Evolutionary conservation across 2,113 vertebrate species (phyloP), one percentile per base, ranked within the genome.

Genomic region (Psophia crepitans): DNA sequence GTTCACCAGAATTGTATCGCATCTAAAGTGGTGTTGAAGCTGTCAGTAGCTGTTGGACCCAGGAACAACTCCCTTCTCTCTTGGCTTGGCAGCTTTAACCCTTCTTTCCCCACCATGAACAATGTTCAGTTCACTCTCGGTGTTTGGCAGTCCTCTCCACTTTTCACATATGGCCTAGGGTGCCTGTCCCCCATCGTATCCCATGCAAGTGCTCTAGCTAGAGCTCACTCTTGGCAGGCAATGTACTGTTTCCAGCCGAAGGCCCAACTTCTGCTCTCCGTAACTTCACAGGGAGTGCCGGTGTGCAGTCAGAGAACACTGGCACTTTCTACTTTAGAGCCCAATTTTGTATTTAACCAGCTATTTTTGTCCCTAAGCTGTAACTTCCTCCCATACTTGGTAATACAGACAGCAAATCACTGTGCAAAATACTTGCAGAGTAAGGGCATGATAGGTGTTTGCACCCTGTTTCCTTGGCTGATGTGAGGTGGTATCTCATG

Each of bases 311-410:
- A 91, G 84, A 75, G 63, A 80, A 22, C 57, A 41, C 2, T 76
- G 81, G 17, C 13, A 6, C 37, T 79, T 94, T 48, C 61, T 66
- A 6, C 19, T 57, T 83, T 43, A 61, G 27, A 85, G 27, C 44
- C 53, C 12, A 5, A 6, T 94, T 91, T 77, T 94, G 61, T 83
- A 46, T 37, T 48, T n/a, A 82, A 49, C 21, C 23, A 81, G 17
- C 1, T 7, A 21, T 68, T 83, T 84, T 89, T 89, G 57, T 64
- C 56, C 0, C 0, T 35, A 28, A 56, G 12, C 32, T 0, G 0
- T 73, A 56, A 30, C 33, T 65, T 13, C 17, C 10, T 83, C 30
- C 28, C 1, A 0, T 53, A 24, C 30, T 87, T 28, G 20, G 33
- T 81, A 51, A 51, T 49, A 28, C 0, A 3, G 51, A 60, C 7